These are phyloP conservation scores for Mongoloraphidia duomilia DNA, from an alignment of 2,888 invertebrate genomes.

Conservation along the genomic window DNA sequence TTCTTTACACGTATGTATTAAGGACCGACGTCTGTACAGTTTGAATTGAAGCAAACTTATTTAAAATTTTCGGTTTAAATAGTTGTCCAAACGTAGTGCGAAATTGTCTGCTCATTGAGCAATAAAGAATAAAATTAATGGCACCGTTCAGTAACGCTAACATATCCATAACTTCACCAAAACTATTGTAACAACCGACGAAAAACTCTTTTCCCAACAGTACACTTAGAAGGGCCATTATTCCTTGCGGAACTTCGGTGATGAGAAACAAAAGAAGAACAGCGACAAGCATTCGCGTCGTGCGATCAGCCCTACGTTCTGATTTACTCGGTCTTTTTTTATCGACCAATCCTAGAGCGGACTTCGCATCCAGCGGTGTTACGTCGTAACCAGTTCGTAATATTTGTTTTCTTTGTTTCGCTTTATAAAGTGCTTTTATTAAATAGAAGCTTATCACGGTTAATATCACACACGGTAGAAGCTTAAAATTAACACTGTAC, in stretches of 20 bases:
- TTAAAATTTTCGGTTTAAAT: constrained; percentile 31
- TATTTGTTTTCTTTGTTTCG: constrained; percentile 58
- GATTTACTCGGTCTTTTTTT: constrained; percentile 39
- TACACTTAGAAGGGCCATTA: constrained; percentile 45
- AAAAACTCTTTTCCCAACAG: constrained; percentile 57
- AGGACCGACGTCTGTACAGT: not conserved
- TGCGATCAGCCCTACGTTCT: constrained; percentile 68
- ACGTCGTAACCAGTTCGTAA: constrained; percentile 28
- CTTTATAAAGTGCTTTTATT: constrained; percentile 56
- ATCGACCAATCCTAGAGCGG: constrained; percentile 14
- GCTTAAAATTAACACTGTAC: constrained; percentile 64
- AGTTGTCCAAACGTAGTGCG: constrained; percentile 61
- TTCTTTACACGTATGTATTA: not conserved
- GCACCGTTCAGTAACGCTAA: constrained; percentile 81
- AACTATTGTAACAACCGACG: constrained; percentile 59
- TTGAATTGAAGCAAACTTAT: not conserved
- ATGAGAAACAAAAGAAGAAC: constrained; percentile 73
- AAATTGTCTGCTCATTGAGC: constrained; percentile 88
- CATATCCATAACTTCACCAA: constrained; percentile 81
- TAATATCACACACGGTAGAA: constrained; percentile 64
- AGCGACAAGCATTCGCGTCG: constrained; percentile 79
- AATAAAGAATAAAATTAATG: constrained; percentile 87
- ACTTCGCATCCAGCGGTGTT: constrained; percentile 10
- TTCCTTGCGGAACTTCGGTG: constrained; percentile 69
- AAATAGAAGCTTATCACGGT: constrained; percentile 58